Evolutionary conservation across 2,113 vertebrate genomes (phyloP).

Genomic region (Pygoscelis adeliae): DNA sequence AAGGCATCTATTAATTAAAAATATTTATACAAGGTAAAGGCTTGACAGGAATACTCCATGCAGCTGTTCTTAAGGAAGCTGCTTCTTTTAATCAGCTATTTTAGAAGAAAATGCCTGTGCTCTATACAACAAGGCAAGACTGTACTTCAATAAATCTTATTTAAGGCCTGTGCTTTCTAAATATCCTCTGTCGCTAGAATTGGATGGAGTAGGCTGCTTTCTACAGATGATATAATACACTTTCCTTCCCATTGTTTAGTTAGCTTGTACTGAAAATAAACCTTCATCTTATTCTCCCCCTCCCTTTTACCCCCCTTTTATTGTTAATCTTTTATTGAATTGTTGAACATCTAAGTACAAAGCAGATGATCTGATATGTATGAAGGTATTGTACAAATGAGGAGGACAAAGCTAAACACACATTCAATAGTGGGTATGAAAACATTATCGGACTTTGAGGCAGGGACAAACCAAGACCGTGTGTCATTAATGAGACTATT

Average conservation of each 20-base stretch:
- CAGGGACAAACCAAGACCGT: not conserved
- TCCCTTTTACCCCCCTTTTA: not conserved
- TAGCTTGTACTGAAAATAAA: not conserved
- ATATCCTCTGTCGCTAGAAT: not conserved
- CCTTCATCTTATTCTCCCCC: not conserved
- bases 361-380: not conserved
- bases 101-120: conserved; percentile 26
- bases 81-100: conserved; percentile 39
- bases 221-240: not conserved
- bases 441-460: not conserved
- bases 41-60: conserved; percentile 32
- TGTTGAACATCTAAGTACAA: not conserved
- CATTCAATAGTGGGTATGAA: not conserved
- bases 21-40: conserved; percentile 65
- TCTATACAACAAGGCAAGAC: not conserved
- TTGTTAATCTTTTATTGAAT: not conserved
- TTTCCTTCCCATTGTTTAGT: not conserved
- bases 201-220: not conserved
- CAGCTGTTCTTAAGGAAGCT: conserved; percentile 30
- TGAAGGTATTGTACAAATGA: not conserved
- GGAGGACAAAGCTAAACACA: not conserved
- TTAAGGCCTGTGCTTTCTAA: conserved; percentile 21
- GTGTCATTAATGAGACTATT: not conserved
- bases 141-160: conserved; percentile 2
- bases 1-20: conserved; percentile 77